Evolutionary conservation across 2,888 invertebrate species (phyloP).

Genomic region (Melipona beecheii): DNA sequence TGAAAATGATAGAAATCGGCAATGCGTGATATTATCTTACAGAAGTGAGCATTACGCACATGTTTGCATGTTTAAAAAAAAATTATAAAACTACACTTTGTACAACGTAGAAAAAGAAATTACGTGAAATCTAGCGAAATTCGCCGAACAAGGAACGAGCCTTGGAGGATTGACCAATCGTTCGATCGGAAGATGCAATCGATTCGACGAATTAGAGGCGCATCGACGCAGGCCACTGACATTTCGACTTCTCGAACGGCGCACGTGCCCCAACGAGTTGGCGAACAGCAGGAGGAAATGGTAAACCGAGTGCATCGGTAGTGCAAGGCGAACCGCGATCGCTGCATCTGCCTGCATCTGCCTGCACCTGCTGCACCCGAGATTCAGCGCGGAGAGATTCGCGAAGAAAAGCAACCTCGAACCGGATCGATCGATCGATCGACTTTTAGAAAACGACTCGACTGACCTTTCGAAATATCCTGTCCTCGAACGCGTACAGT

Average conservation of each 20-base stretch:
- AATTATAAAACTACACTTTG: too few relatives aligned
- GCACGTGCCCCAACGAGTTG: conserved; percentile 48
- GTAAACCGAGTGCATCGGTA: conserved; percentile 49
- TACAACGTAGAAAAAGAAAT: too few relatives aligned
- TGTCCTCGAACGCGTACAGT: background rate
- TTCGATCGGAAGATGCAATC: background rate
- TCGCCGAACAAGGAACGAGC: background rate
- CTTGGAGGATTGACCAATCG: background rate
- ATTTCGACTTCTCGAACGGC: conserved; percentile 34
- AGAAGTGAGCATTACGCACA: too few relatives aligned
- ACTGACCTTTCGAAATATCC: background rate
- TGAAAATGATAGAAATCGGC: background rate
- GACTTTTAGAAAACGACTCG: background rate
- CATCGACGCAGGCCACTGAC: conserved; percentile 14
- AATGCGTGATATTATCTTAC: too few relatives aligned
- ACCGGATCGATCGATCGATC: conserved; percentile 29
- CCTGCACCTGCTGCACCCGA: conserved; percentile 64
- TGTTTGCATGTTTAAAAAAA: too few relatives aligned
- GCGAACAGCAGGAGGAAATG: conserved; percentile 50
- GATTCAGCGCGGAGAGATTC: too few relatives aligned
- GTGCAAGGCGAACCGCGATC: conserved; percentile 57
- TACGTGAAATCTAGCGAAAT: background rate
- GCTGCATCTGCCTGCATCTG: conserved; percentile 42
- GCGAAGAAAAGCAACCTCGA: too few relatives aligned
- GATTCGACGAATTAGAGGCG: conserved; percentile 4